Base-by-base conservation (phyloP, 1,140 invertebrate species). In the Meloidogyne exigua region DNA sequence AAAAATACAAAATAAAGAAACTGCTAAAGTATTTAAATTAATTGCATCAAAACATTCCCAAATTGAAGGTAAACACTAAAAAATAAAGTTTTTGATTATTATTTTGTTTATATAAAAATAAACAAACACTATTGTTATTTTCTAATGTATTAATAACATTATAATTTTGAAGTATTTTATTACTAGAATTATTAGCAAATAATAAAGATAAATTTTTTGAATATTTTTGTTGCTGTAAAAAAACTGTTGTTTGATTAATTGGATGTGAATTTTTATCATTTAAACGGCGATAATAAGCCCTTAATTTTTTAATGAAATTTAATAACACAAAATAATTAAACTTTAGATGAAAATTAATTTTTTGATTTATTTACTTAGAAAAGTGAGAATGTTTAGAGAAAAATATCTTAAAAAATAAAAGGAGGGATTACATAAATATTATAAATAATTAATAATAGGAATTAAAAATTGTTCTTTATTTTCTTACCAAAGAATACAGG, bases 1-100 rank as follows among this genome's bases (percentile, higher is more conserved):
- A 15, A 82, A 68, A 21, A 82, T 63, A 65, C 81, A 82, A 67
- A 44, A 49, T 36, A 76, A 63, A 21, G 75, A 75, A 25, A 80
- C 36, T 23, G 81, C 77, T 69, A 82, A 44, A 18, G 76, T 79
- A 72, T 83, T 78, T 11, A 80, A 66, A 68, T 82, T 83, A 18
- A 82, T 67, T 39, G 76, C 70, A n/a, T 80, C 73, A 15, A 82
- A 76, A 63, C 81, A 82, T 18, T 82, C 78, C 76, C 78, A 80
- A n/a, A 83, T 39, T 12, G 81, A 78, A 39, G 76, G 69, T 25
- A 83, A 26, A 65, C 80, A 81, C 80, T 81, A 23, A 81, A 81
- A 80, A 65, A 23, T 1, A 11, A n/a, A n/a, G n/a, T n/a, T 26
- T n/a, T 32, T 15, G 7, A 10, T n/a, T 70, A 18, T 49, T 2